Evolutionary conservation across 1,140 invertebrate species (phyloP).

Genomic region (Choristoneura fumiferana): DNA sequence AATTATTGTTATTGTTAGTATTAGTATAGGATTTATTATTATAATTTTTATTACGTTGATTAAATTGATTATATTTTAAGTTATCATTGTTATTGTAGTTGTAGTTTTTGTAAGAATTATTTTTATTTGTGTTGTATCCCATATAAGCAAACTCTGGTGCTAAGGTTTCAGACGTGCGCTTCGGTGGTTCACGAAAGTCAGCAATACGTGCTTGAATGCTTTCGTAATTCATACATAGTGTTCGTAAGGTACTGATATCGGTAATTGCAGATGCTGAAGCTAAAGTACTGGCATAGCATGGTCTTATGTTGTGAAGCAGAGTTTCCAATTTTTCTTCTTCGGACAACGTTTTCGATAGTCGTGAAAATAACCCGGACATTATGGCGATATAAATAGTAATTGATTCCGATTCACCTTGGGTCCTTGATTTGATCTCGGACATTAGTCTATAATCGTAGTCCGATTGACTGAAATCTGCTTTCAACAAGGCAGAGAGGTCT

Average conservation of each 20-base stretch:
- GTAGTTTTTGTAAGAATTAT: no score
- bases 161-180: conserved; percentile 24
- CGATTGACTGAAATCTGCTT: conserved; percentile 35
- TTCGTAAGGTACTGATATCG: conserved; percentile 18
- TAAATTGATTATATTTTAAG: no score
- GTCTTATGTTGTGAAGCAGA: conserved; percentile 34
- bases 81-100: neutral
- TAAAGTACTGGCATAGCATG: conserved; percentile 30
- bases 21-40: no score
- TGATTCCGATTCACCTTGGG: conserved; percentile 39
- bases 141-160: conserved; percentile 36
- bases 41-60: no score
- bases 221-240: conserved; percentile 33
- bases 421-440: conserved; percentile 39
- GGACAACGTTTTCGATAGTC: conserved; percentile 22
- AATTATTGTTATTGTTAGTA: no score
- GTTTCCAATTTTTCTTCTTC: conserved; percentile 37
- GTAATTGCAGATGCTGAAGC: conserved; percentile 19
- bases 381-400: conserved; percentile 43
- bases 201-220: conserved; percentile 24
- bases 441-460: conserved; percentile 42
- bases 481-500: conserved; percentile 2
- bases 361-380: conserved; percentile 39
- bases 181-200: conserved; percentile 30
- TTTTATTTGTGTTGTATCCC: no score